Evolutionary conservation across 2,888 invertebrate genomes (phyloP), one percentile per base, ranked within the genome.

Genomic region (Neoitamus cyanurus): DNA sequence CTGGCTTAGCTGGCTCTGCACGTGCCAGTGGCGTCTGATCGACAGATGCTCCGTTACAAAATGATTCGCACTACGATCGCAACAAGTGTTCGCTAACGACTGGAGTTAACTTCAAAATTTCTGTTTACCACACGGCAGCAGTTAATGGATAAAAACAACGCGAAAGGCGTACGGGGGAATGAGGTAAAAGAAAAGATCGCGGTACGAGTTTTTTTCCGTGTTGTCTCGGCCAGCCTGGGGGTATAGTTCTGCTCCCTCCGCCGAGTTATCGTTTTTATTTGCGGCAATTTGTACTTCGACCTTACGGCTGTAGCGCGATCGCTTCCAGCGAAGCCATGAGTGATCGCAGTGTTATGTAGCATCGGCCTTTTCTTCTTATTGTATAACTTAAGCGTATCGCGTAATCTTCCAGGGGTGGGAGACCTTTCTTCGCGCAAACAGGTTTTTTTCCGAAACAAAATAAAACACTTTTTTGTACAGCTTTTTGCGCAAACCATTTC

Each of bases 31-130:
- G 48, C 20, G 42, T n/a, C 15, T 28, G 78, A 58, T 48, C 58
- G 20, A 48, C 15, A n/a, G 5, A 11, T 15, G 25, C 73, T 15
- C n/a, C 37, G 20, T 58, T 20, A 58, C 58, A 58, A 73, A 3
- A 2, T 34, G 20, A 25, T 37, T 11, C 58, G 46, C 46, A 46
- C n/a, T n/a, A 30, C 31, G 78, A 78, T 78, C 58, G 15, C 30
- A 31, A 78, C 78, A 78, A 78, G 58, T 78, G 78, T 78, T 58
- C 78, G 34, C 78, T 34, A 78, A 58, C 78, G 48, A 78, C 78
- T 78, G 77, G 34, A 25, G 75, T 34, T 78, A 78, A 48, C 78
- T 78, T 78, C 58, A n/a, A 48, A 46, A 31, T 48, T 78, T 58
- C 31, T 77, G 20, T 78, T 78, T 48, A 78, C 78, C 31, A 15